Conservation (phyloP, 2,113 vertebrate genomes). For the Corapipo altera region DNA sequence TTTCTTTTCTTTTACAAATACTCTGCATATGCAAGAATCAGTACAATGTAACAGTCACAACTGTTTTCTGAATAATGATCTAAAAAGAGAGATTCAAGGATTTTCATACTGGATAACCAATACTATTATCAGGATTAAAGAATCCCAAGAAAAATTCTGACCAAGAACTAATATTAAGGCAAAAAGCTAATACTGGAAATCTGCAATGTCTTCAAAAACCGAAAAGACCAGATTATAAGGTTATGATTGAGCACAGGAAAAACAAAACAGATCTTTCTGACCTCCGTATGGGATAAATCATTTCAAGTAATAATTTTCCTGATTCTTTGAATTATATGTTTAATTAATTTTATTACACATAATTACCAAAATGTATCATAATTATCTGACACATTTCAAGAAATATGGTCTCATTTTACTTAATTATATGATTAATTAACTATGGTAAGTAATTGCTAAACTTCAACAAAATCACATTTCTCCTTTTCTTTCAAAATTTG, state of each 20-base stretch:
- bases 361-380: slow-evolving; percentile 71
- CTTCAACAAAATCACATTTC: slow-evolving; percentile 38
- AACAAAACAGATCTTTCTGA: slow-evolving; percentile 46
- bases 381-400: slow-evolving; percentile 71
- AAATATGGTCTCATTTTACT: slow-evolving; percentile 66
- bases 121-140: slow-evolving; percentile 34
- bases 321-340: slow-evolving; percentile 66
- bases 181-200: slow-evolving; percentile 23
- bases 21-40: neutral
- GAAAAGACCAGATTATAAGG: neutral
- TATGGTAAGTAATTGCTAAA: slow-evolving; percentile 60
- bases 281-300: neutral
- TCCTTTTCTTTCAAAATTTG: slow-evolving; percentile 29
- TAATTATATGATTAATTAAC: slow-evolving; percentile 72
- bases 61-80: slow-evolving; percentile 31
- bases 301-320: slow-evolving; percentile 52
- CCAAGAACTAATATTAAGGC: neutral
- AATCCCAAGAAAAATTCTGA: slow-evolving; percentile 38
- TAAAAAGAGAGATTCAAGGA: neutral
- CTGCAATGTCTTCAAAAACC: neutral
- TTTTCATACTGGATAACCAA: slow-evolving; percentile 29
- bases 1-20: slow-evolving; percentile 13
- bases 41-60: neutral
- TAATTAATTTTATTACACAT: slow-evolving; percentile 69
- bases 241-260: slow-evolving; percentile 15